Conservation (phyloP, 2,113 vertebrate genomes). For the Rhinoptilus africanus region DNA sequence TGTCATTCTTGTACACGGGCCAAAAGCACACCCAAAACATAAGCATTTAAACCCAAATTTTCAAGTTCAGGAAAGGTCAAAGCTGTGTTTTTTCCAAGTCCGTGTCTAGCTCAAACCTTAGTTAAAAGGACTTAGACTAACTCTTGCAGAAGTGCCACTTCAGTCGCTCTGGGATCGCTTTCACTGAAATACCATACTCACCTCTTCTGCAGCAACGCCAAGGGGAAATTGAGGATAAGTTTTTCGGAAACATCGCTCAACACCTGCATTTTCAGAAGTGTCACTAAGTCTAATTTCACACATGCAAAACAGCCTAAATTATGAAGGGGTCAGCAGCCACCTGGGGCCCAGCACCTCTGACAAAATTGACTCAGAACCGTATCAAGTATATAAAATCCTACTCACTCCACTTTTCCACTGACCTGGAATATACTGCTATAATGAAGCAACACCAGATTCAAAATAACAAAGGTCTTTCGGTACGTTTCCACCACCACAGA, state of each 20-base stretch:
- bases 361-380: neutral
- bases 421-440: neutral
- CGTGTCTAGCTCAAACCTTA: neutral
- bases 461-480: neutral
- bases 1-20: accelerated
- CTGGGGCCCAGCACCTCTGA: neutral
- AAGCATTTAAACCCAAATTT: neutral
- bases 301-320: neutral
- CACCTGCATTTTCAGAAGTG: too few relatives aligned
- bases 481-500: neutral
- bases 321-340: neutral
- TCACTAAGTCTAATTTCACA: neutral
- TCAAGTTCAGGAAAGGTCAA: neutral
- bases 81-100: neutral
- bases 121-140: neutral
- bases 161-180: neutral
- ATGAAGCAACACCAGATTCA: neutral
- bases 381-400: neutral
- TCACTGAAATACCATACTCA: neutral
- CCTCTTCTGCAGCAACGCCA: too few relatives aligned
- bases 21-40: neutral
- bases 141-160: neutral
- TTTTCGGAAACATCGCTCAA: neutral
- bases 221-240: neutral
- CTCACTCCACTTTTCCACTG: neutral